Percentiles rank a stretch among this genome's conserved stretches.
phyloP scores from a whole-genome alignment of 2,797 vertebrate genomes.

The Pampus argenteus region DNA sequence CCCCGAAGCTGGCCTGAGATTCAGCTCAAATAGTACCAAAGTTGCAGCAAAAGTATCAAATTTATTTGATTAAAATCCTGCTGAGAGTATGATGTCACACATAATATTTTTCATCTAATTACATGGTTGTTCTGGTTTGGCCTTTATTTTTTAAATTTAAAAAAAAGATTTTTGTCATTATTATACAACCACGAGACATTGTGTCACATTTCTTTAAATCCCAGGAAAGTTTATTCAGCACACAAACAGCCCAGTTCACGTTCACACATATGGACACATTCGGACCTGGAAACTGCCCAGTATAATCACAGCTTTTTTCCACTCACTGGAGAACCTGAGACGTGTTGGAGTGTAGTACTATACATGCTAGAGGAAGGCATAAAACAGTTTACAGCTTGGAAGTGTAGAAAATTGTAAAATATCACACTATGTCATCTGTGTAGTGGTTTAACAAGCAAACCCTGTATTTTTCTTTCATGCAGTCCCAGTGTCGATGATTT shows the following conservation, averaged over 20 bases:
- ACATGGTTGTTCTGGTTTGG: slow-evolving; percentile 1
- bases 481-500: not conserved
- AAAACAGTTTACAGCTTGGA: not conserved
- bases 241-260: slow-evolving; percentile 17
- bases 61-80: slow-evolving; percentile 24
- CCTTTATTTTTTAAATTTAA: slow-evolving; percentile 28
- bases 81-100: slow-evolving; percentile 1
- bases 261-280: slow-evolving; percentile 38
- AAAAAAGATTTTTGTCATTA: slow-evolving; percentile 7
- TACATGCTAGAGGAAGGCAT: not conserved
- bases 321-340: not conserved
- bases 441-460: not conserved
- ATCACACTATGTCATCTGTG: not conserved
- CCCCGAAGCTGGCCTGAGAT: not conserved
- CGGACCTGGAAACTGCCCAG: slow-evolving; percentile 30
- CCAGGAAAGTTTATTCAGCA: slow-evolving; percentile 39
- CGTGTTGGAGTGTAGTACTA: slow-evolving; percentile 11
- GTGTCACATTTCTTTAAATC: slow-evolving; percentile 30
- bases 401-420: not conserved
- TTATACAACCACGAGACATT: slow-evolving; percentile 10
- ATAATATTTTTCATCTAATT: slow-evolving; percentile 13
- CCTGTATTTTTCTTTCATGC: not conserved
- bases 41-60: slow-evolving; percentile 10
- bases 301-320: slow-evolving; percentile 25
- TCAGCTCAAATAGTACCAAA: slow-evolving; percentile 1